Percentiles rank a stretch among this genome's conserved stretches.
These are phyloP conservation scores for Podarcis siculus DNA, from an alignment of 2,797 vertebrate species.

Conservation along the genomic window DNA sequence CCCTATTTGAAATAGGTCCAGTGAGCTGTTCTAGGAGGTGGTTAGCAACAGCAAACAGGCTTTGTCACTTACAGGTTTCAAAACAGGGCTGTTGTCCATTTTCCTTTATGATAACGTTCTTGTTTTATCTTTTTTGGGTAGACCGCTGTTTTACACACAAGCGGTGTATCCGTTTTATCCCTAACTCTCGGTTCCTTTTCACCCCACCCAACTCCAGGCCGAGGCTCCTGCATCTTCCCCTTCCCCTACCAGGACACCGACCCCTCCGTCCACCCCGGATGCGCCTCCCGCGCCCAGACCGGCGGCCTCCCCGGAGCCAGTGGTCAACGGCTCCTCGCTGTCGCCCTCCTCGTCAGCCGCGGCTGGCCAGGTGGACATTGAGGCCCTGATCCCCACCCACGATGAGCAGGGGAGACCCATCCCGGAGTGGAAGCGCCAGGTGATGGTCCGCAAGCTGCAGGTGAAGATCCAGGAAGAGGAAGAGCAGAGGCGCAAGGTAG, in stretches of 20 bases:
- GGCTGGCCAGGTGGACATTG: constrained; percentile 81
- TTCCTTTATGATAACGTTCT: too few species aligned
- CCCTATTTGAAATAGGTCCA: too few species aligned
- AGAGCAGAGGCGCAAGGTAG: constrained; percentile 91
- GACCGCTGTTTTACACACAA: too few species aligned
- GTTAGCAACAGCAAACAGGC: too few species aligned
- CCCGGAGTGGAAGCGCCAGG: constrained; percentile 94
- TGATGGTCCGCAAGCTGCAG: constrained; percentile 96
- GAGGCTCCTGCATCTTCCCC: constrained; percentile 67
- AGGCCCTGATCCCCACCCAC: constrained; percentile 88
- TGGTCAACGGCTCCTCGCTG: constrained; percentile 85
- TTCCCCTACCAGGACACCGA: constrained; percentile 68
- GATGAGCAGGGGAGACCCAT: constrained; percentile 92
- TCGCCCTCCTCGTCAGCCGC: constrained; percentile 71
- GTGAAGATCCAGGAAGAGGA: constrained; percentile 96
- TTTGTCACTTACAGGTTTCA: too few species aligned
- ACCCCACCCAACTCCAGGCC: constrained; percentile 55
- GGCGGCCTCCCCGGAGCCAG: constrained; percentile 77
- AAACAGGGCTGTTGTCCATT: too few species aligned
- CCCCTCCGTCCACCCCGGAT: constrained; percentile 64
- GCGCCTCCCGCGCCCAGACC: constrained; percentile 62
- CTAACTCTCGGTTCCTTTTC: neutral
- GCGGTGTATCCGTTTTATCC: too few species aligned
- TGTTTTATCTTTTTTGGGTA: too few species aligned
- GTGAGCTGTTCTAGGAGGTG: too few species aligned